A percentile compares a stretch with the other conserved stretches of the same genome.
Conservation (phyloP, 1,140 invertebrate genomes). For the Philotrypesis tridentata region DNA sequence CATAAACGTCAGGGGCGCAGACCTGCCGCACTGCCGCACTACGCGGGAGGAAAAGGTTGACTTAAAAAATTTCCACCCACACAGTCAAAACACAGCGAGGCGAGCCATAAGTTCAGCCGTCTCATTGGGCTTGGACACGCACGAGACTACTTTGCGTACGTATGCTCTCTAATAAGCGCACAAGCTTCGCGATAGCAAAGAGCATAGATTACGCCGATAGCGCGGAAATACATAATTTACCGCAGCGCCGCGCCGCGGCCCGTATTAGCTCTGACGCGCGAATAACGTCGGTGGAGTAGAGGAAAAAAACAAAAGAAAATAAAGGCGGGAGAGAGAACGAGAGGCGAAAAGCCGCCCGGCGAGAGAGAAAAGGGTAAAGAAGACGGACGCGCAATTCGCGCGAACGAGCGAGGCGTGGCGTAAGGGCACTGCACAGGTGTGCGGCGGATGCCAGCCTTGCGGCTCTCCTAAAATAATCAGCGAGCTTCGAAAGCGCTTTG, state of each 20-base stretch:
- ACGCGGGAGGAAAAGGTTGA: neutral
- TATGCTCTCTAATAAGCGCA: conserved; percentile 15
- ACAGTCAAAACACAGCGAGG: neutral
- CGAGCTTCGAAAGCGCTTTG: conserved; percentile 21
- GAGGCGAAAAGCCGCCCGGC: neutral
- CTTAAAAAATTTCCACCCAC: conserved; percentile 7
- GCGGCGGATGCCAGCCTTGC: neutral
- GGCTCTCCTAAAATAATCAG: conserved; percentile 18
- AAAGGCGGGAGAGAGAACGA: neutral
- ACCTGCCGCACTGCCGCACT: too few species aligned
- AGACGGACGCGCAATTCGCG: neutral
- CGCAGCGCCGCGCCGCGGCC: neutral
- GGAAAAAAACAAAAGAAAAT: neutral
- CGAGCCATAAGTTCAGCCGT: neutral
- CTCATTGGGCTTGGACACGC: conserved; percentile 11
- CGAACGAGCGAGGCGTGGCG: conserved; percentile 10
- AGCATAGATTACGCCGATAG: neutral
- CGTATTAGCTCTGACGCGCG: neutral
- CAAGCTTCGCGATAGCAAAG: conserved; percentile 19
- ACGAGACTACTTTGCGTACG: conserved; percentile 24
- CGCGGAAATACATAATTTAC: conserved; percentile 19
- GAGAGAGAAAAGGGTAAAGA: neutral
- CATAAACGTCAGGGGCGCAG: too few species aligned
- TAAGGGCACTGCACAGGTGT: neutral
- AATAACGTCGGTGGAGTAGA: too few species aligned